phyloP scores from a whole-genome alignment of 2,888 invertebrate genomes.

The Andrena haemorrhoa region DNA sequence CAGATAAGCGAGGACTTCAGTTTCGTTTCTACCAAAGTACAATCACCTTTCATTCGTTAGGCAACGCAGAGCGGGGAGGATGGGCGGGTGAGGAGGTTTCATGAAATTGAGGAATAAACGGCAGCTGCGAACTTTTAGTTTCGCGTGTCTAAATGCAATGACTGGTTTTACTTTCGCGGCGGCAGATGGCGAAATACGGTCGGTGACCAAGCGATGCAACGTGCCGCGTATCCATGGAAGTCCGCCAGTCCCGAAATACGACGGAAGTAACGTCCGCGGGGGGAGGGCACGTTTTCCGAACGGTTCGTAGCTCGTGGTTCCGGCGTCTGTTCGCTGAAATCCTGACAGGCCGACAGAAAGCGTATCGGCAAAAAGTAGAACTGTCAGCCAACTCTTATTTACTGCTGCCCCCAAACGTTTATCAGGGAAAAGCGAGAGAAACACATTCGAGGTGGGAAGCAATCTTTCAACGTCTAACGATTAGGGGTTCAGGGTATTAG shows the following conservation, averaged over 20 bases:
- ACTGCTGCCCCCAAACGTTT: background rate
- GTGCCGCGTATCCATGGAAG: constrained; percentile 59
- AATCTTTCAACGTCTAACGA: no score
- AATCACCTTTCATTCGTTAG: no score
- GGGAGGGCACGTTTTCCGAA: constrained; percentile 60
- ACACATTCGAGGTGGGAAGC: no score
- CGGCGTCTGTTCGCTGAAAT: constrained; percentile 33
- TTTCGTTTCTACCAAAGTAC: background rate
- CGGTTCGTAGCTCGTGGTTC: constrained; percentile 59
- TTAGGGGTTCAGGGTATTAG: no score
- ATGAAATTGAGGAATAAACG: background rate
- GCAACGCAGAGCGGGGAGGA: no score
- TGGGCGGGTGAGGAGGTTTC: background rate
- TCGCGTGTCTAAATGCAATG: constrained; percentile 19
- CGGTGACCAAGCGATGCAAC: constrained; percentile 63
- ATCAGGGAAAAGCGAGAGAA: background rate
- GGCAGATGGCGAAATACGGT: constrained; percentile 59
- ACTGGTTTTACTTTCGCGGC: constrained; percentile 22
- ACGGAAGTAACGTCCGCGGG: constrained; percentile 66
- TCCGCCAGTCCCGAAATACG: constrained; percentile 72
- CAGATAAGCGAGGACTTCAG: no score
- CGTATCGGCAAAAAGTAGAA: background rate
- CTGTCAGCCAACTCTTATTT: background rate
- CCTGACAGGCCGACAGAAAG: constrained; percentile 14
- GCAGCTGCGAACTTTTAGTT: background rate